phyloP scores from a whole-genome alignment of 2,797 vertebrate genomes.

The Dendrocincla tyrannina region DNA sequence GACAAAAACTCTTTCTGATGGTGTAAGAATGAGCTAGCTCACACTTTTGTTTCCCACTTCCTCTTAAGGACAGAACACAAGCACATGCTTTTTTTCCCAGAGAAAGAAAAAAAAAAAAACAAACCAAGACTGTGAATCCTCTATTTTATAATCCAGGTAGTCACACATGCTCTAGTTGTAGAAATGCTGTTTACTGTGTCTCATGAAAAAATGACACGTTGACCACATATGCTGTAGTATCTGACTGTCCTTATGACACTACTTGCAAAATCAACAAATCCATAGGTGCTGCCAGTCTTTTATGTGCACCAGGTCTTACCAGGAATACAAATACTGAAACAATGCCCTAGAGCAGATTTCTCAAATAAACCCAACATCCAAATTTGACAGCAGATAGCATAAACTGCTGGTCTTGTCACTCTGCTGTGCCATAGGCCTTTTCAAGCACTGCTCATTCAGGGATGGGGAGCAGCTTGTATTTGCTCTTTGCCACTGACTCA shows the following conservation, averaged over 20 bases:
- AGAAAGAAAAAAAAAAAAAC: not conserved
- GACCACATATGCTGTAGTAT: not conserved
- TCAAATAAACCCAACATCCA: not conserved
- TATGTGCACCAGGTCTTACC: not conserved
- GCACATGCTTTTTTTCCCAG: not conserved
- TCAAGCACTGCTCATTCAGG: not conserved
- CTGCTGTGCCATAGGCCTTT: not conserved
- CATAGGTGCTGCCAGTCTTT: not conserved
- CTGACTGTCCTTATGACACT: not conserved
- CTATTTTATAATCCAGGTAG: not conserved
- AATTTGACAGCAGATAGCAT: not conserved
- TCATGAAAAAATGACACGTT: not conserved
- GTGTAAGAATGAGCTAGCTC: not conserved
- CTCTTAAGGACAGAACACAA: not conserved
- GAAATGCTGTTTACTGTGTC: not conserved
- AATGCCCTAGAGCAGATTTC: not conserved
- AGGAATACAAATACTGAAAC: not conserved
- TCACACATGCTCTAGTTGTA: not conserved
- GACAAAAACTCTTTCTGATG: not conserved
- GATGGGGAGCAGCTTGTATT: not conserved
- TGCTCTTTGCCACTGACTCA: not conserved
- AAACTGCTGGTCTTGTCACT: not conserved
- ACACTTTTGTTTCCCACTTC: not conserved
- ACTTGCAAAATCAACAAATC: not conserved
- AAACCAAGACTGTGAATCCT: not conserved